Evolutionary conservation across 2,888 invertebrate genomes (phyloP).

Genomic region (Campaea margaritaria): DNA sequence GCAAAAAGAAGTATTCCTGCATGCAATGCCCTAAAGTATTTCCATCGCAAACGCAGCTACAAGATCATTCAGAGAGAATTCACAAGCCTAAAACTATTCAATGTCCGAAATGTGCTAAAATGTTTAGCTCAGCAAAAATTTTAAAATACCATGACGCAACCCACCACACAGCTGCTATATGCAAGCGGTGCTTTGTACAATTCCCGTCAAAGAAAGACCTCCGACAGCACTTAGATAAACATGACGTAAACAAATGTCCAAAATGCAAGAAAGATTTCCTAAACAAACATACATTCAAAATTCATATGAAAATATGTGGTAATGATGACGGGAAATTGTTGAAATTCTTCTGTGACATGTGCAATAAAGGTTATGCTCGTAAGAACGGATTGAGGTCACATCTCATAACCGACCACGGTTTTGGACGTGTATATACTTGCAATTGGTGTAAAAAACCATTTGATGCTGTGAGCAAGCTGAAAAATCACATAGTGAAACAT

Average conservation of each 20-base stretch:
- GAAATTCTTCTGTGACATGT: conserved; percentile 70
- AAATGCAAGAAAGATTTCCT: conserved; percentile 61
- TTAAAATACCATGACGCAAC: conserved; percentile 60
- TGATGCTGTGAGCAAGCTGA: conserved; percentile 68
- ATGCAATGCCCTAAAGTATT: conserved; percentile 64
- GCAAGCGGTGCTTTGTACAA: conserved; percentile 64
- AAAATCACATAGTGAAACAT: conserved; percentile 71
- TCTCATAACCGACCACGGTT: conserved; percentile 67
- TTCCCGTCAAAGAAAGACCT: conserved; percentile 62
- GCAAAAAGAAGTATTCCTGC: conserved; percentile 54
- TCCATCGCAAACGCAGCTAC: conserved; percentile 49
- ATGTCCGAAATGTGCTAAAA: conserved; percentile 66
- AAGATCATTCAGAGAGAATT: conserved; percentile 62
- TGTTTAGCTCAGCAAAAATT: conserved; percentile 64
- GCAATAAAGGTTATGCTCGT: conserved; percentile 63
- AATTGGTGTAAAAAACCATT: conserved; percentile 73
- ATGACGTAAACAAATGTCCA: conserved; percentile 60
- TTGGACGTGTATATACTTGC: conserved; percentile 63
- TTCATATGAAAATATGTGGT: conserved; percentile 66
- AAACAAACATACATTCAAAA: conserved; percentile 60
- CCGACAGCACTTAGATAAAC: conserved; percentile 63
- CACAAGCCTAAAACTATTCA: conserved; percentile 65
- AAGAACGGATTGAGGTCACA: conserved; percentile 67
- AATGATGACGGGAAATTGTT: conserved; percentile 44
- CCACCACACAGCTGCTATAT: conserved; percentile 61